Percentiles rank a stretch among this genome's conserved stretches.
These are phyloP conservation scores for Nasonia longicornis DNA, from an alignment of 1,140 invertebrate species.

Conservation along the genomic window DNA sequence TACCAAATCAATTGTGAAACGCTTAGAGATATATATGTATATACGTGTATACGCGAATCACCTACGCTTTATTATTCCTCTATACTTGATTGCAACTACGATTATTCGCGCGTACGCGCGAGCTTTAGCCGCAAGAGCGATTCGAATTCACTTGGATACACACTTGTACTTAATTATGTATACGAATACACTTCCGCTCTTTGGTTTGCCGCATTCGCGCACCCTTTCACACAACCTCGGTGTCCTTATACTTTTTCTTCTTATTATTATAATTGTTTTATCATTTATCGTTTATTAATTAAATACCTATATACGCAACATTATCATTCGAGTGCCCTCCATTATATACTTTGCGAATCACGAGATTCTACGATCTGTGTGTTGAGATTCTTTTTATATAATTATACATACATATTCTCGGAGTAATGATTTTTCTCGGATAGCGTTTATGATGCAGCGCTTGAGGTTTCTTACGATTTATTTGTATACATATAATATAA, in stretches of 20 bases:
- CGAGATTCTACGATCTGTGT: not conserved
- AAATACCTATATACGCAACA: not conserved
- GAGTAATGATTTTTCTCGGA: not conserved
- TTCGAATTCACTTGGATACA: slow-evolving; percentile 28
- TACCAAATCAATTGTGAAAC: slow-evolving; percentile 7
- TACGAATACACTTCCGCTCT: not conserved
- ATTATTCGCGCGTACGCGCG: not conserved
- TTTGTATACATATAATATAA: slow-evolving; percentile 1
- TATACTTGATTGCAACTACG: slow-evolving; percentile 25
- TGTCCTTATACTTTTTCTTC: no score
- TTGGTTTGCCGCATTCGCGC: not conserved
- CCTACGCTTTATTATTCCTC: slow-evolving; percentile 29
- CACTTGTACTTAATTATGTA: slow-evolving; percentile 34
- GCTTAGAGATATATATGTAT: slow-evolving; percentile 2
- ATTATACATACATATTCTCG: not conserved
- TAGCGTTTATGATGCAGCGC: slow-evolving; percentile 7
- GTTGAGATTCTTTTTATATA: not conserved
- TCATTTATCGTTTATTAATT: not conserved
- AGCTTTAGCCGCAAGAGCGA: not conserved
- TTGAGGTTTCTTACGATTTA: slow-evolving; percentile 2
- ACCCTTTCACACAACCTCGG: no score
- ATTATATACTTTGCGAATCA: not conserved
- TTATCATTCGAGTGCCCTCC: not conserved
- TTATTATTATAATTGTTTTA: not conserved
- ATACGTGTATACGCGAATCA: slow-evolving; percentile 10